Evolutionary conservation across 2,113 vertebrate species (phyloP), one percentile per base, ranked within the genome.

Genomic region (Sula dactylatra): DNA sequence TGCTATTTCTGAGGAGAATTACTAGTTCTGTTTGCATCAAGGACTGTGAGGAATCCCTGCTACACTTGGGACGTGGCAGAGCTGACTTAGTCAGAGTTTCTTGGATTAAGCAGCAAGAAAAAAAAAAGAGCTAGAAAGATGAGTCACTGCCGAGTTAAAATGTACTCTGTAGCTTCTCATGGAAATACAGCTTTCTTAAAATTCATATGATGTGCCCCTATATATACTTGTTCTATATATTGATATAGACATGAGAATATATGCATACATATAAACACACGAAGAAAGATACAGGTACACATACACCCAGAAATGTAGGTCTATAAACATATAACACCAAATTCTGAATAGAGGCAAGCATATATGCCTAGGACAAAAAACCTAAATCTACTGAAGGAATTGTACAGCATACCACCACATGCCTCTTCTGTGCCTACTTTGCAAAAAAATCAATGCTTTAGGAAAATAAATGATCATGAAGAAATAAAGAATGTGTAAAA

Each of bases 21-120:
- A 94, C 94, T 94, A 90, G 94, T 96, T 98, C 95, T 97, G 94
- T 94, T 97, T 98, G 97, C 90, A 97, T 97, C 84, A 70, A 91
- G 96, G 91, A 15, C 90, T 83, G 93, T 91, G 91, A 91, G 95
- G 96, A 93, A 97, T 95, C 94, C 94, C 91, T 95, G 97, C 94
- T 95, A 97, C 97, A 97, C 94, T 94, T 92, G 96, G 94, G 97
- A 98, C 93, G 95, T 98, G 97, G 97, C 97, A 97, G 97, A 94
- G 95, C 95, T 94, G 95, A 96, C 97, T 98, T 98, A 97, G 87
- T 98, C 98, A 97, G 89, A 97, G 79, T 98, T 98, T 95, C 97
- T 98, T 98, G 95, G 97, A 92, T 93, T 92, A 83, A 92, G 90
- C 88, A 96, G 82, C 55, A 65, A 91, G 65, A 74, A 77, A 55